These are phyloP conservation scores for Distichodus sexfasciatus DNA, from an alignment of 2,797 vertebrate genomes.

Conservation along the genomic window DNA sequence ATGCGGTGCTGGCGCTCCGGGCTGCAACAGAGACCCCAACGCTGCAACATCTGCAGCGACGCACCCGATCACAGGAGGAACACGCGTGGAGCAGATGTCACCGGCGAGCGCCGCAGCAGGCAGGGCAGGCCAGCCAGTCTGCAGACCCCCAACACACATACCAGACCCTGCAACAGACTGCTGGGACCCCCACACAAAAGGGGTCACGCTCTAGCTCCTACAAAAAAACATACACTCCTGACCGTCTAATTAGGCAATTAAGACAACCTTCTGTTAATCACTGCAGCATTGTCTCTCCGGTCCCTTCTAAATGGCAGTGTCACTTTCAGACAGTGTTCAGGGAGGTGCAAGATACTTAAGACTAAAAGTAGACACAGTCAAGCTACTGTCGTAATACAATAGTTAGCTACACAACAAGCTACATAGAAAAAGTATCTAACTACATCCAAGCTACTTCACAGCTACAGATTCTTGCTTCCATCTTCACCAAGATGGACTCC, in stretches of 20 bases:
- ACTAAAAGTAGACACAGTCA: no score
- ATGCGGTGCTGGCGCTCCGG: slow-evolving; percentile 66
- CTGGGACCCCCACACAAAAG: slow-evolving; percentile 50
- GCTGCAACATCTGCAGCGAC: slow-evolving; percentile 82
- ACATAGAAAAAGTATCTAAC: no score
- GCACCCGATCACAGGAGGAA: slow-evolving; percentile 82
- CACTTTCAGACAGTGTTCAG: not conserved
- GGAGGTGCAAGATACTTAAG: no score
- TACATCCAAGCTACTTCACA: no score
- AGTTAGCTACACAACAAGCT: no score
- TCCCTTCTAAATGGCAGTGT: slow-evolving; percentile 30
- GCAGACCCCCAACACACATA: slow-evolving; percentile 54
- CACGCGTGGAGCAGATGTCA: slow-evolving; percentile 85
- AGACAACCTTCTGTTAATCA: slow-evolving; percentile 38
- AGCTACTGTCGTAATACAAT: no score
- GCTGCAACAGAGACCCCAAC: slow-evolving; percentile 76
- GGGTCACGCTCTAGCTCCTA: no score
- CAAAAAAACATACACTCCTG: slow-evolving; percentile 36
- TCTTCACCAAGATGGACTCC: no score
- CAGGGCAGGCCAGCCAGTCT: slow-evolving; percentile 43
- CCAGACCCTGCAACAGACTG: slow-evolving; percentile 58
- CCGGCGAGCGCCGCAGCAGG: slow-evolving; percentile 62
- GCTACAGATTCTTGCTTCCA: no score
- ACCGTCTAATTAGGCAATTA: slow-evolving; percentile 47
- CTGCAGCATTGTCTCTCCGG: slow-evolving; percentile 35